Evolutionary conservation across 35 echinoderm and acorn worm genomes (phyloP), one percentile per base, ranked within the genome.

Genomic region (Ophioderma brevispina): DNA sequence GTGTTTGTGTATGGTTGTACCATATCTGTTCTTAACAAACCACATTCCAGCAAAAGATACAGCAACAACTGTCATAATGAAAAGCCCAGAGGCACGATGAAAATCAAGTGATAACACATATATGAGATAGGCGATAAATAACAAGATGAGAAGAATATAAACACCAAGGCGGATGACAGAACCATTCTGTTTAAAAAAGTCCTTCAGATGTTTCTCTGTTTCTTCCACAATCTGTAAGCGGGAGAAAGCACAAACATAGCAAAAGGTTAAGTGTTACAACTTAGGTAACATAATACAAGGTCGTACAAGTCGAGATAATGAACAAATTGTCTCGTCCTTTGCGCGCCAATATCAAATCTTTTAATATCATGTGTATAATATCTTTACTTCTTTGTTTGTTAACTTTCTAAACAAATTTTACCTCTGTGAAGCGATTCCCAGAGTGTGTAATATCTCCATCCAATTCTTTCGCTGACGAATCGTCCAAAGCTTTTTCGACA

Each of bases 61-160:
- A 28, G 52, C 81, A 21, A 91, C 38, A 13, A 63, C 41, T 37
- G 90, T 85, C n/a, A 91, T 1, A 64, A 91, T 79, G 70, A 91
- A 86, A 36, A 91, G 90, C 30, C 81, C 81, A 64, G 82, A 43
- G 63, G 90, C 90, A 35, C 40, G 38, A 35, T 91, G 38, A 38
- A 85, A 76, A 30, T 91, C 90, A 0, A 46, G 42, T 21, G 35
- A 38, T 10, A 91, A 33, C 41, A 84, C 77, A 39, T 23, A 85
- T 64, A 91, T 91, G 42, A 91, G 81, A 33, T 85, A 91, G 32
- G 76, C 82, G 0, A 85, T 21, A 40, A 52, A 91, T 25, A 85
- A 49, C 31, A 76, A 43, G 38, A 85, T 35, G 39, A 91, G 32
- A 33, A 86, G 0, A 35, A 32, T 25, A 41, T 59, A 91, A 39